phyloP scores from a whole-genome alignment of 2,888 invertebrate genomes.

The Tuta absoluta region DNA sequence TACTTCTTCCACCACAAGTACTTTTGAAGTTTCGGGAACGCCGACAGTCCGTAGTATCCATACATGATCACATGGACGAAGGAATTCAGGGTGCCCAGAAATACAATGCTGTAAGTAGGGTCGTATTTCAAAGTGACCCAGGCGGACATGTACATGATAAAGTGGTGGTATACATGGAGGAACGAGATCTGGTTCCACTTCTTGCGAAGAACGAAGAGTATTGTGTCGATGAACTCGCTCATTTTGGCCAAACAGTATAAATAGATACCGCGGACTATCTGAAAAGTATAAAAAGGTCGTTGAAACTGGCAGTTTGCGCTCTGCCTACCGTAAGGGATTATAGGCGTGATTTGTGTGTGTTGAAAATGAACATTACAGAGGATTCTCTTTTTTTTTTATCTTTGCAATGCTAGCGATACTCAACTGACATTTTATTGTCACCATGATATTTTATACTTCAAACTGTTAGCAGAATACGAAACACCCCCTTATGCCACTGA shows the following conservation, averaged over 20 bases:
- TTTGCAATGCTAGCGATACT: too few relatives aligned
- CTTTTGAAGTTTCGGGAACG: constrained; percentile 84
- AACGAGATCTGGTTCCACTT: constrained; percentile 87
- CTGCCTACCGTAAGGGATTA: too few relatives aligned
- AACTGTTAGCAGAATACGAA: too few relatives aligned
- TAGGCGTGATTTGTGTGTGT: too few relatives aligned
- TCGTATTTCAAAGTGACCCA: constrained; percentile 87
- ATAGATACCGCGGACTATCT: constrained; percentile 64
- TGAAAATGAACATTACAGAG: too few relatives aligned
- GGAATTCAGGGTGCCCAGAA: constrained; percentile 85
- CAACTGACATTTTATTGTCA: too few relatives aligned
- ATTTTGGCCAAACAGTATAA: constrained; percentile 87
- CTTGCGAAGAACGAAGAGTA: constrained; percentile 93
- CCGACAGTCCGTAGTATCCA: constrained; percentile 86
- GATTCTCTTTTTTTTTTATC: too few relatives aligned
- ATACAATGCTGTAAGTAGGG: constrained; percentile 85
- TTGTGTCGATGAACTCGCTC: constrained; percentile 86
- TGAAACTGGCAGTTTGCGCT: background rate
- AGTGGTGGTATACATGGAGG: constrained; percentile 93
- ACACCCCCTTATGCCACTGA: too few relatives aligned
- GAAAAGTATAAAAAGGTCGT: constrained; percentile 30
- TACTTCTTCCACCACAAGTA: constrained; percentile 92
- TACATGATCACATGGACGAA: constrained; percentile 90
- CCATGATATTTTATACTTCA: too few relatives aligned
- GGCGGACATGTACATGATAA: constrained; percentile 84